Base-by-base conservation (phyloP, 2,888 invertebrate species). In the Scaptomyza caliginosa region DNA sequence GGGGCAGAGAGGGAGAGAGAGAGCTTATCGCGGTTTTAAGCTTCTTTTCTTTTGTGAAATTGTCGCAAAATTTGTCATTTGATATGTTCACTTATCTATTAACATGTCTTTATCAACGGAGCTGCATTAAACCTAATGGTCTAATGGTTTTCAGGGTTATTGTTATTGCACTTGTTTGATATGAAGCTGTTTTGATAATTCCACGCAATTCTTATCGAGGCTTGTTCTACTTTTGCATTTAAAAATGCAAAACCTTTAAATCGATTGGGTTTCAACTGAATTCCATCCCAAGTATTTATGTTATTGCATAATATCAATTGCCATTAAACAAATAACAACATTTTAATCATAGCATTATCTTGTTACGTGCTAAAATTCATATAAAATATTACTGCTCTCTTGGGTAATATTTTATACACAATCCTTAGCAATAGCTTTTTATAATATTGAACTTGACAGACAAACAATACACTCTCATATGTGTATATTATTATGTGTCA, bases 41-140 rank as follows among this genome's bases (percentile, higher is more conserved):
- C 10, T 5, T 8, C n/a, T 8, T 59, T n/a, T 48, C 32, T n/a
- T 11, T 30, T 21, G 3, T 28, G 19, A 28, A 21, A 34, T 17
- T 23, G 45, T 40, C 17, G 10, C 19, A 28, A 11, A 24, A 28
- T 38, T 46, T 56, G 8, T 56, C 38, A 7, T 42, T 38, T 34
- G 7, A 16, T 1, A n/a, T 45, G 32, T 26, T 13, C 1, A 16
- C 39, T 55, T 54, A 59, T 59, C 51, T 68, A 68, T 57, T 64
- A 24, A n/a, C 11, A 19, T 49, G 51, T 24, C 30, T 32, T 48
- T 67, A 60, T 49, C 59, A 13, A 11, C 3, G 2, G 2, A 38
- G 39, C 11, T 68, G 34, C 34, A 51, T 48, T 65, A 65, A 59
- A 51, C 48, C 48, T 19, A 36, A 54, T 36, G 19, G 16, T 40